Conservation (phyloP, 2,888 invertebrate genomes). For the Amiota minor region DNA sequence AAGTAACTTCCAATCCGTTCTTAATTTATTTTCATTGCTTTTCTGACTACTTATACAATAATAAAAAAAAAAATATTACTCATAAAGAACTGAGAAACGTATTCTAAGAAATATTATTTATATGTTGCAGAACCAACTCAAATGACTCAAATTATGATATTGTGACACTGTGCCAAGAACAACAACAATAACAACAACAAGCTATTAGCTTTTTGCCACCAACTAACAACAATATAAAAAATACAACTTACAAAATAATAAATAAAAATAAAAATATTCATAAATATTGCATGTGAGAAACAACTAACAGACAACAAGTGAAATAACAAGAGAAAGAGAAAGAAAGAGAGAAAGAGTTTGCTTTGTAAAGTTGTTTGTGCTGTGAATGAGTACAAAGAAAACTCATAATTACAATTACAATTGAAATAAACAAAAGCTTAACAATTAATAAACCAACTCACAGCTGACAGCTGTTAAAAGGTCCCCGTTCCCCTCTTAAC, state of each 20-base stretch:
- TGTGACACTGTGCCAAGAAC: constrained; percentile 9
- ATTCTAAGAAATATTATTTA: too few species aligned
- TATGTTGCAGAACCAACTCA: too few species aligned
- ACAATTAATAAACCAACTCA: constrained; percentile 4
- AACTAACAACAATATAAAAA: background rate
- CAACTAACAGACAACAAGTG: too few species aligned
- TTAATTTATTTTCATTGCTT: too few species aligned
- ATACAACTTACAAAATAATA: background rate
- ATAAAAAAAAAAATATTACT: too few species aligned
- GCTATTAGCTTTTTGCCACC: constrained; percentile 10
- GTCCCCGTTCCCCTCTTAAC: background rate
- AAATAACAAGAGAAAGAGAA: background rate
- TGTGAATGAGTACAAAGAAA: constrained; percentile 24
- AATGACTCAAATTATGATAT: background rate
- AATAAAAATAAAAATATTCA: background rate
- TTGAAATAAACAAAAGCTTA: constrained; percentile 4
- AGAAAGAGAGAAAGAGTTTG: background rate
- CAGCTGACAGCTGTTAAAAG: background rate
- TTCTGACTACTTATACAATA: too few species aligned
- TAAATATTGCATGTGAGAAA: background rate
- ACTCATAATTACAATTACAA: constrained; percentile 5
- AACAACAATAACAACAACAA: background rate
- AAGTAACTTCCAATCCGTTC: too few species aligned
- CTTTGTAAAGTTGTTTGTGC: background rate
- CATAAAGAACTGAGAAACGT: too few species aligned